Evolutionary conservation across 2,113 vertebrate genomes (phyloP), one percentile per base, ranked within the genome.

Genomic region (Notiomystis cincta): DNA sequence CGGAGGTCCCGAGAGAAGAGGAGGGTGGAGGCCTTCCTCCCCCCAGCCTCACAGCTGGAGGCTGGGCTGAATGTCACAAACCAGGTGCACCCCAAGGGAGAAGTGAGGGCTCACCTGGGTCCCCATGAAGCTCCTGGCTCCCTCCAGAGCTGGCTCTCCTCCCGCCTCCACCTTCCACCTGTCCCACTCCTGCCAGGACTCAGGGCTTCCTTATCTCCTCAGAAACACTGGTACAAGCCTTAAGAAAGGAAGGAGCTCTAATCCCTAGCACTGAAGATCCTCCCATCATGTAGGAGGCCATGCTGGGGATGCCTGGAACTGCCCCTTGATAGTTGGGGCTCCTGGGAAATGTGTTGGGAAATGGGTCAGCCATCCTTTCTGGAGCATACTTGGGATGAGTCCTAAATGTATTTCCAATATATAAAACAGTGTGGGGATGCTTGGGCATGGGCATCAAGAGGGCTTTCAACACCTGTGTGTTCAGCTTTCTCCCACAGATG

Each of bases 1-100:
- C 0, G 0, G 27, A 0, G 0, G 21, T 42, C 58, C 65, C 0
- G 3, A 40, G 22, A 11, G 48, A 50, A 50, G 56, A 79, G 37
- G 21, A 45, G 9, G 18, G 50, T 53, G 30, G 73, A 51, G 45
- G 10, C 6, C 37, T 78, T 85, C 44, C 42, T 78, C 35, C 30
- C 30, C 7, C 30, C 12, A 72, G 44, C 33, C 51, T 44, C 1
- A 0, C 10, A 40, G 21, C 10, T 50, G 47, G 37, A 58, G 47
- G 10, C 8, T 4, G 3, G 54, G 45, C 40, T 56, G 30, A 1
- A 2, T 1, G 1, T 50, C 27, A 24, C 50, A 65, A 47, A 48
- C 30, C 23, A 71, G 16, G 13, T 3, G 38, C 21, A 56, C 9
- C 24, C 13, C 75, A 56, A 38, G n/a, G 57, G 40, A 40, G 42